Conservation (phyloP, 2,113 vertebrate genomes). For the Ivindomyrus marchei region DNA sequence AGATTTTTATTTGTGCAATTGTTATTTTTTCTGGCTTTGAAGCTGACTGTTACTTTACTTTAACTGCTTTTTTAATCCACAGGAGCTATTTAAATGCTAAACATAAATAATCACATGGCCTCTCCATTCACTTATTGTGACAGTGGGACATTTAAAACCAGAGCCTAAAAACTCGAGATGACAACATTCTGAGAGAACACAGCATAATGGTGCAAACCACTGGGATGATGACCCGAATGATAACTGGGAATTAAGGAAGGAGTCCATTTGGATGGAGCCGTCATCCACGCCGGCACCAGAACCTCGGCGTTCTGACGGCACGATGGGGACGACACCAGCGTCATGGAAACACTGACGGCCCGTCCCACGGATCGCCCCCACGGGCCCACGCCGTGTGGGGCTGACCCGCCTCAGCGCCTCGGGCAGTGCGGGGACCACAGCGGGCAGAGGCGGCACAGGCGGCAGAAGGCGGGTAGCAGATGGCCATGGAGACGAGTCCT, state of each 20-base stretch:
- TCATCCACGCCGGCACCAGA: neutral
- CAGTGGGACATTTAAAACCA: neutral
- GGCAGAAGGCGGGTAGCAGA: constrained; percentile 3
- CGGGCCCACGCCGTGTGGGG: neutral
- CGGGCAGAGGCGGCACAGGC: neutral
- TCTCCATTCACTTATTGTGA: neutral
- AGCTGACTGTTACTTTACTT: neutral
- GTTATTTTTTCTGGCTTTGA: neutral
- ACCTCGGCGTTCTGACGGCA: neutral
- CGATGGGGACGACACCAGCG: neutral
- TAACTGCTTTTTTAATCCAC: neutral
- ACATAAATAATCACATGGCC: neutral
- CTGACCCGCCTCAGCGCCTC: neutral
- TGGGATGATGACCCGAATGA: neutral
- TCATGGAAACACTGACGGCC: neutral
- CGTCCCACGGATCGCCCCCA: neutral
- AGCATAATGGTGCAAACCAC: neutral
- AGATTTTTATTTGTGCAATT: neutral
- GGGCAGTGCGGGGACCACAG: neutral
- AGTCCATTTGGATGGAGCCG: neutral
- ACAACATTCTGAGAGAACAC: neutral
- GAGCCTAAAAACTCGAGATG: neutral
- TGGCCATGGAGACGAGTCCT: neutral
- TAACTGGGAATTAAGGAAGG: neutral
- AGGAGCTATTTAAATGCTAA: neutral